A percentile compares a stretch with the other conserved stretches of the same genome.
Evolutionary conservation across 1,140 invertebrate species (phyloP).

Genomic region (Neuroterus valhalla): DNA sequence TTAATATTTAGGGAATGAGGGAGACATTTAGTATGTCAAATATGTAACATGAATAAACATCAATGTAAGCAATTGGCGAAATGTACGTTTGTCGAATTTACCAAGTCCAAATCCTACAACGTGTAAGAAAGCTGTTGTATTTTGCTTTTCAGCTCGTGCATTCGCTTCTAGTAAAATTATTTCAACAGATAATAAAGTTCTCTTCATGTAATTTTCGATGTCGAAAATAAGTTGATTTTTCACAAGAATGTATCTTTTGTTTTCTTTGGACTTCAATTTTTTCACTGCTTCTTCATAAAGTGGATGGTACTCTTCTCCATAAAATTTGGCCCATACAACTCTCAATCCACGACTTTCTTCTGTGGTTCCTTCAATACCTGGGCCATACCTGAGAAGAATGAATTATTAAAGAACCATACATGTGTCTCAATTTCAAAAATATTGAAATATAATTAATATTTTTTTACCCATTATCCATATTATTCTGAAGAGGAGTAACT

Average conservation of each 20-base stretch:
- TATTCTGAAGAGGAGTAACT: constrained; percentile 74
- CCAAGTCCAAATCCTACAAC: constrained; percentile 73
- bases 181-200: constrained; percentile 69
- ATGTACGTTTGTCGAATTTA: constrained; percentile 63
- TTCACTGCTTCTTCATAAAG: constrained; percentile 64
- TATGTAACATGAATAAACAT: constrained; percentile 48
- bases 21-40: neutral
- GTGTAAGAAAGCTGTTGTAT: constrained; percentile 72
- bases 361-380: constrained; percentile 40
- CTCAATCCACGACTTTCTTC: constrained; percentile 57
- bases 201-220: constrained; percentile 71
- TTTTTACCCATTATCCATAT: constrained; percentile 70
- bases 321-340: constrained; percentile 67
- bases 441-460: neutral
- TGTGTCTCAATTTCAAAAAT: neutral
- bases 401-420: neutral
- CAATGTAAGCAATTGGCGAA: constrained; percentile 74
- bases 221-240: constrained; percentile 64
- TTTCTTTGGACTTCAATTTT: constrained; percentile 59
- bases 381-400: constrained; percentile 45
- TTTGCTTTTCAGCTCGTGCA: constrained; percentile 67
- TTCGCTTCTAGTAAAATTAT: constrained; percentile 72
- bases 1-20: neutral
- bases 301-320: constrained; percentile 65
- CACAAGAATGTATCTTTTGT: constrained; percentile 59